These are phyloP conservation scores for Anastrepha obliqua DNA, from an alignment of 1,140 invertebrate species.

Conservation along the genomic window DNA sequence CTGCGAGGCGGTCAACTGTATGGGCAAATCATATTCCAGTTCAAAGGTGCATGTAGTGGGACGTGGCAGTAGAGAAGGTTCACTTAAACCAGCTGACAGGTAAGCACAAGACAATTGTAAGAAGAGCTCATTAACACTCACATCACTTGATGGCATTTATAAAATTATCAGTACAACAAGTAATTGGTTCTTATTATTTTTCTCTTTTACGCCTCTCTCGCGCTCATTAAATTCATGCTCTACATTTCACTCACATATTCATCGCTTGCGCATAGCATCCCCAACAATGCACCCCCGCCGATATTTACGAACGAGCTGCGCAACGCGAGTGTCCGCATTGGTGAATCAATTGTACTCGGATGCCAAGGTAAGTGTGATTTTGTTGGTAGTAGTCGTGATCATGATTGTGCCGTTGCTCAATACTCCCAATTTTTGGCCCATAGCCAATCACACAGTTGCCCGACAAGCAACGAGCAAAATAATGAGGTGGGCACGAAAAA, in stretches of 20 bases:
- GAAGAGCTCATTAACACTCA: neutral
- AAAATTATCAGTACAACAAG: no score
- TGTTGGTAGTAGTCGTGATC: slow-evolving; percentile 46
- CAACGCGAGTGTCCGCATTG: slow-evolving; percentile 84
- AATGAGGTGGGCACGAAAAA: neutral
- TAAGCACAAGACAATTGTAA: slow-evolving; percentile 57
- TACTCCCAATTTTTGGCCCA: slow-evolving; percentile 43
- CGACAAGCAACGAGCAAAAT: neutral
- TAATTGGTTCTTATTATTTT: neutral
- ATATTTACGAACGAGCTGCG: slow-evolving; percentile 83
- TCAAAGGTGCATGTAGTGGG: slow-evolving; percentile 87
- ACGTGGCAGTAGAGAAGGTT: slow-evolving; percentile 80
- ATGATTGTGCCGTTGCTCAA: neutral
- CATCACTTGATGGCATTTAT: no score
- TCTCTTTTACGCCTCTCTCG: slow-evolving; percentile 40
- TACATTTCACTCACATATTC: neutral
- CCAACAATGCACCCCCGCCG: slow-evolving; percentile 80
- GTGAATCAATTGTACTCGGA: slow-evolving; percentile 81
- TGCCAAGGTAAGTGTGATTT: slow-evolving; percentile 80
- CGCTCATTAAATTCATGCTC: neutral
- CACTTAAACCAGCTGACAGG: slow-evolving; percentile 76
- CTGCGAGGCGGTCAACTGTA: slow-evolving; percentile 90
- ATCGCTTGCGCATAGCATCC: slow-evolving; percentile 63
- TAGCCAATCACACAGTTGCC: neutral
- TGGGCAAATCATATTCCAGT: slow-evolving; percentile 87